Conservation (phyloP, 2,113 vertebrate genomes). For the Paramisgurnus dabryanus region DNA sequence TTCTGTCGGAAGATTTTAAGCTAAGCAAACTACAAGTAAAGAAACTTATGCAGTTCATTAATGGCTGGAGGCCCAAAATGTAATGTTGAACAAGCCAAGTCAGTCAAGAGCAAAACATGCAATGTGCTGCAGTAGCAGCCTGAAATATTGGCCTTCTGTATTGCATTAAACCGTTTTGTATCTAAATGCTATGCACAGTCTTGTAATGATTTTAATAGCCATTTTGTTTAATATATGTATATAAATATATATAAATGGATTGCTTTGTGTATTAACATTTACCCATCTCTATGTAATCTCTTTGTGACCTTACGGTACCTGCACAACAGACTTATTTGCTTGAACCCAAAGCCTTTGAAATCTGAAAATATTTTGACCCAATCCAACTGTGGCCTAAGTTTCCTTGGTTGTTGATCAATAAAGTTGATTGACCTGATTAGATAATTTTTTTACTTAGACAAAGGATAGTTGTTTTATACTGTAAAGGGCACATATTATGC, state of each 20-base stretch:
- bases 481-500: no score
- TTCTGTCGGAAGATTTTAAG: conserved; percentile 95
- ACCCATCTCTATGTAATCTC: conserved; percentile 40
- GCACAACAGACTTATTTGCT: conserved; percentile 55
- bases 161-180: conserved; percentile 79
- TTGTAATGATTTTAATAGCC: conserved; percentile 69
- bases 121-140: conserved; percentile 55
- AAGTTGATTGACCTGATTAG: conserved; percentile 10
- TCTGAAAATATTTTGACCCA: conserved; percentile 52
- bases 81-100: conserved; percentile 60
- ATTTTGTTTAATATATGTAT: conserved; percentile 69
- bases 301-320: conserved; percentile 49
- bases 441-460: conserved; percentile 1
- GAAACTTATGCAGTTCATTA: conserved; percentile 97
- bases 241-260: conserved; percentile 71
- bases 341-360: conserved; percentile 56
- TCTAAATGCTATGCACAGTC: conserved; percentile 85
- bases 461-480: not conserved
- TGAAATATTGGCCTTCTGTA: conserved; percentile 70
- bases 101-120: conserved; percentile 35
- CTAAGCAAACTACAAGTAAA: conserved; percentile 97
- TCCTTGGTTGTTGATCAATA: conserved; percentile 43
- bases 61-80: conserved; percentile 97
- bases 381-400: conserved; percentile 46
- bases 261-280: conserved; percentile 77